Base-by-base conservation (phyloP, 2,888 invertebrate genomes). In the Leptodirus hochenwartii region DNA sequence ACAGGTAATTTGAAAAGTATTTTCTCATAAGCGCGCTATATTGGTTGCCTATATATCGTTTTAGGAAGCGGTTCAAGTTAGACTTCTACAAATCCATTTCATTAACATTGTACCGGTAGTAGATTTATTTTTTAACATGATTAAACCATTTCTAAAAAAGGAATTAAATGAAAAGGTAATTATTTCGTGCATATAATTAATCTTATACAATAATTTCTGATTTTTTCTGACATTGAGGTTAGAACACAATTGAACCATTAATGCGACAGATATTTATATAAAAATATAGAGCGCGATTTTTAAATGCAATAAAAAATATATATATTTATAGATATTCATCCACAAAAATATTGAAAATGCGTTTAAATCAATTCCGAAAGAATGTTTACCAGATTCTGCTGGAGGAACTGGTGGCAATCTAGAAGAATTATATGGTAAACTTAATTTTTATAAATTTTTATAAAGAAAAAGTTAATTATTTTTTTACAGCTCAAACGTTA, bases 101-200 rank as follows among this genome's bases (percentile, higher is more conserved):
- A 49, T 73, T 32, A 76, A 71, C 44, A 67, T 71, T 1, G 66
- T 70, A 0, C 56, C 62, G 2, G 69, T 75, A 38, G 66, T 77
- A 59, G 77, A 77, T 43, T 67, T 66, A 40, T 47, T 78, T 33
- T 48, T 78, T 53, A 61, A 66, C 37, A 45, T 78, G 39, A 57
- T 77, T 51, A 66, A 57, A 43, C 78, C 77, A 0, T 77, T 78
- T 43, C 64, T 78, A 60, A 74, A 69, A 45, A 74, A 73, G 42
- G 60, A 66, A 17, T 49, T 78, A 1, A 37, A 59, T 28, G 56
- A 56, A 17, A 50, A 63, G 25, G 43, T 70, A 25, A 30, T 10
- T 29, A 8, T 10, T 24, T 24, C 6, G 10, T 8, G 11, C n/a
- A 8, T 24, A 10, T 24, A 5, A 8, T 24, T n/a, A n/a, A n/a